Evolutionary conservation across 1,140 invertebrate species (phyloP).

Genomic region (Lineus longissimus): DNA sequence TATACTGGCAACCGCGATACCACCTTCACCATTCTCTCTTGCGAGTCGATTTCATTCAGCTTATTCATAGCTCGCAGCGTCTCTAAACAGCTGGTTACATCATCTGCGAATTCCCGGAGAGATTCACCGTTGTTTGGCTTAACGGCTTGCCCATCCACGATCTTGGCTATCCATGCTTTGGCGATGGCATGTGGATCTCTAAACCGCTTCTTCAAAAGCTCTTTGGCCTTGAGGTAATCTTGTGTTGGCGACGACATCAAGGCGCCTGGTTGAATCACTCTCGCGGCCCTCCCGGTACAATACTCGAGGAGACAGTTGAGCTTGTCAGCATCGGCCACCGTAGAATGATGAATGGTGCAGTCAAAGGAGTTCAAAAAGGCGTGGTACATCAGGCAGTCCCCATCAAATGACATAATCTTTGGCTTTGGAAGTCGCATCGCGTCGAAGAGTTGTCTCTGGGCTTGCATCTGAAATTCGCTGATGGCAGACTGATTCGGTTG

Average conservation of each 20-base stretch:
- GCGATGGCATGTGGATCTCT: not conserved
- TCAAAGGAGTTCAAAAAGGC: too few relatives aligned
- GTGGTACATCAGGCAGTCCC: too few relatives aligned
- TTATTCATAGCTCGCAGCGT: not conserved
- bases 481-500: too few relatives aligned
- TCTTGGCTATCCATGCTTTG: not conserved
- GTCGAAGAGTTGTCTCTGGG: too few relatives aligned
- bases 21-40: not conserved
- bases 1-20: not conserved
- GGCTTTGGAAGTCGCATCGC: too few relatives aligned
- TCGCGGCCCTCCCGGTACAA: not conserved
- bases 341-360: too few relatives aligned
- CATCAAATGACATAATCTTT: too few relatives aligned
- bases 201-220: too few relatives aligned
- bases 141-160: too few relatives aligned
- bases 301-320: not conserved
- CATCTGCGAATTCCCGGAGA: not conserved
- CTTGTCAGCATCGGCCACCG: too few relatives aligned
- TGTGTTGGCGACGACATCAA: not conserved
- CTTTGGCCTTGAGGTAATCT: not conserved
- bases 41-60: not conserved
- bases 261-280: not conserved
- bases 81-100: not conserved
- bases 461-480: too few relatives aligned
- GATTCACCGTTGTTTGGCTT: not conserved